Conservation (phyloP, 2,888 invertebrate genomes). For the Drosophila birchii region DNA sequence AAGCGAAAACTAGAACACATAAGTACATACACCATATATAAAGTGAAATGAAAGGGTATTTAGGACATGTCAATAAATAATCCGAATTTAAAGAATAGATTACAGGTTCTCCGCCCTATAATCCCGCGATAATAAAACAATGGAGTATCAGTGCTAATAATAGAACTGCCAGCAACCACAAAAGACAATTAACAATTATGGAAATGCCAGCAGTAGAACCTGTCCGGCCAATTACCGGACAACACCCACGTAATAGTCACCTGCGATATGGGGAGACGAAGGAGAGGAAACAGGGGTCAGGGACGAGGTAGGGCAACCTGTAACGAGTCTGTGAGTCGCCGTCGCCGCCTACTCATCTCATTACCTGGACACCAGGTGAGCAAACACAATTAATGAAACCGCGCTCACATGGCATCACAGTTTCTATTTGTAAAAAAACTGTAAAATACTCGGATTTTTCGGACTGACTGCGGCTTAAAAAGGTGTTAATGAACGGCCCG, state of each 20-base stretch:
- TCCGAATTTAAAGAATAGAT: background rate
- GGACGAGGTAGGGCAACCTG: slow-evolving; percentile 57
- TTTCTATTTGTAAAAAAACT: slow-evolving; percentile 53
- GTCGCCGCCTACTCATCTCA: slow-evolving; percentile 58
- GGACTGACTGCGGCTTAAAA: slow-evolving; percentile 48
- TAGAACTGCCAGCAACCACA: slow-evolving; percentile 46
- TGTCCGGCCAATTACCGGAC: slow-evolving; percentile 54
- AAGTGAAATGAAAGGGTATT: slow-evolving; percentile 3
- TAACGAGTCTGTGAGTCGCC: slow-evolving; percentile 57
- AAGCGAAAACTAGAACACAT: slow-evolving; percentile 19
- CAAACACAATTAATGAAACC: slow-evolving; percentile 78
- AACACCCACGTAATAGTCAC: slow-evolving; percentile 39
- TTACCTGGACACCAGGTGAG: slow-evolving; percentile 63
- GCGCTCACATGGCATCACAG: slow-evolving; percentile 66
- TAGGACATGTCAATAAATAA: background rate
- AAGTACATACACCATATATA: slow-evolving; percentile 1
- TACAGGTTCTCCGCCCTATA: background rate
- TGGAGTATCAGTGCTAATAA: slow-evolving; percentile 22
- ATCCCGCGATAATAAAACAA: slow-evolving; percentile 11
- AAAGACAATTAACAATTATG: slow-evolving; percentile 70
- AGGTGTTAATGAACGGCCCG: slow-evolving; percentile 75
- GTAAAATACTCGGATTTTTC: slow-evolving; percentile 38
- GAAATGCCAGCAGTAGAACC: slow-evolving; percentile 64
- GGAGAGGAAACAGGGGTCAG: background rate
- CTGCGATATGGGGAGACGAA: background rate